Evolutionary conservation across 2,888 invertebrate genomes (phyloP).

Genomic region (Encarsia formosa): DNA sequence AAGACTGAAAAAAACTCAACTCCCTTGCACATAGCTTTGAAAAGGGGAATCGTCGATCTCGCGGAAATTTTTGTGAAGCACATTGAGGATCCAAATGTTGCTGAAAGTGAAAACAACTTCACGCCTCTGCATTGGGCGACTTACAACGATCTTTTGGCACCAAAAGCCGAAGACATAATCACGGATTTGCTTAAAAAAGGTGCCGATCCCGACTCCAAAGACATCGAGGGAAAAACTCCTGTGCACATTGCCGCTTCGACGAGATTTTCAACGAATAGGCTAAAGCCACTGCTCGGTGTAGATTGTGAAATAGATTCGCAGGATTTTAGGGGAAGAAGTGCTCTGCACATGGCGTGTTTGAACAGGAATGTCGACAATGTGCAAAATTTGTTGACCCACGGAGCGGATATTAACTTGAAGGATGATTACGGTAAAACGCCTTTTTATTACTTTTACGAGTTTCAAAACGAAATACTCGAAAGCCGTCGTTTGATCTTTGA

Average conservation of each 20-base stretch:
- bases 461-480: conserved; percentile 3
- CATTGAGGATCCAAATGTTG: conserved; percentile 8
- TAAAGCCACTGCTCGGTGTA: background rate
- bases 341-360: conserved; percentile 12
- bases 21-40: conserved; percentile 13
- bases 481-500: background rate
- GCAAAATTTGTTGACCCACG: conserved; percentile 1
- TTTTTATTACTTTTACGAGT: conserved; percentile 9
- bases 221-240: conserved; percentile 9
- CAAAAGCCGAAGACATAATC: conserved; percentile 11
- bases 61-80: conserved; percentile 5
- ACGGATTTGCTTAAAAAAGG: conserved; percentile 3
- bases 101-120: background rate
- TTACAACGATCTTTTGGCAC: conserved; percentile 8
- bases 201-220: conserved; percentile 5
- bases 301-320: conserved; percentile 9
- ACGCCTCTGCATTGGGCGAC: conserved; percentile 12
- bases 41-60: background rate
- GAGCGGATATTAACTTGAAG: conserved; percentile 9
- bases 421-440: conserved; percentile 2
- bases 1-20: background rate
- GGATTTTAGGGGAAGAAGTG: background rate
- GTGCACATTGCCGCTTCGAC: conserved; percentile 13
- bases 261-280: background rate
- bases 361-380: conserved; percentile 7